Percentiles rank a stretch among this genome's conserved stretches.
Evolutionary conservation across 1,140 invertebrate genomes (phyloP).

Genomic region (Orussus abietinus): DNA sequence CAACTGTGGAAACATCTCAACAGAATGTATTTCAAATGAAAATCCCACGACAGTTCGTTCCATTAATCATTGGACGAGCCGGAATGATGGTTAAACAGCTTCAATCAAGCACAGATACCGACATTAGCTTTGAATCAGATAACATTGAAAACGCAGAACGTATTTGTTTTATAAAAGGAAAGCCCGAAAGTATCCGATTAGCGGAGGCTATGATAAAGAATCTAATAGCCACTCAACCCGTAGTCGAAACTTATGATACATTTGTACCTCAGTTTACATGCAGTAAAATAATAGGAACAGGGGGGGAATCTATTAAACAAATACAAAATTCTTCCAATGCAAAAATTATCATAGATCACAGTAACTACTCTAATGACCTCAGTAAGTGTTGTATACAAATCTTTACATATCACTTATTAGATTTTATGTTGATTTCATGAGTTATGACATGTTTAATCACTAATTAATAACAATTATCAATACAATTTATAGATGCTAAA

Average conservation of each 20-base stretch:
- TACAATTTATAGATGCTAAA: constrained; percentile 38
- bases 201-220: constrained; percentile 70
- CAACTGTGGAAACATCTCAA: constrained; percentile 28
- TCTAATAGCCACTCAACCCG: constrained; percentile 65
- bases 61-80: constrained; percentile 59
- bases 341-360: constrained; percentile 56
- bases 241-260: constrained; percentile 62
- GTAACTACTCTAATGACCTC: constrained; percentile 3
- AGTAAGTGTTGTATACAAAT: constrained; percentile 14
- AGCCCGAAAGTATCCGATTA: constrained; percentile 57
- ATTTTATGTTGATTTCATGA: background rate
- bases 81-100: constrained; percentile 68
- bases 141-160: constrained; percentile 32
- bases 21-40: constrained; percentile 42
- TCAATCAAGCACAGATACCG: constrained; percentile 65
- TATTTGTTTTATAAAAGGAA: constrained; percentile 66
- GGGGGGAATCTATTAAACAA: constrained; percentile 66
- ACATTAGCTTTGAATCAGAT: constrained; percentile 62
- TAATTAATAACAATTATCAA: background rate
- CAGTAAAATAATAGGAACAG: constrained; percentile 67
- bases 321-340: constrained; percentile 64
- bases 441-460: background rate
- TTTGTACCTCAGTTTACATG: constrained; percentile 61
- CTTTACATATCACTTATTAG: too few relatives aligned
- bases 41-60: constrained; percentile 51